Percentiles rank a stretch among this genome's conserved stretches.
phyloP scores from a whole-genome alignment of 2,797 vertebrate species.

The Coccyzus lansbergi region DNA sequence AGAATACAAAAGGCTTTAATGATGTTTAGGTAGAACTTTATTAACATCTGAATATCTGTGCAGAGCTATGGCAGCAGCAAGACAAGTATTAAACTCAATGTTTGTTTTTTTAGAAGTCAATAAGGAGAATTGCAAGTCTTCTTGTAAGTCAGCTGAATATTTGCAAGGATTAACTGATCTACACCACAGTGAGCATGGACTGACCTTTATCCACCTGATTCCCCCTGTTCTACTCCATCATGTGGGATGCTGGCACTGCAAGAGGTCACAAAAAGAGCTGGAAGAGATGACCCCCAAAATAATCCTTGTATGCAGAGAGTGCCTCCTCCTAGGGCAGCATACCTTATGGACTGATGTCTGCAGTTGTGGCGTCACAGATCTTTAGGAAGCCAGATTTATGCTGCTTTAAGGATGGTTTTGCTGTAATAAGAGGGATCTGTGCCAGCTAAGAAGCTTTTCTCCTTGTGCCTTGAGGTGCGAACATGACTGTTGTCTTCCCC shows the following conservation, averaged over 20 bases:
- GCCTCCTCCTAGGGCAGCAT: fast-evolving
- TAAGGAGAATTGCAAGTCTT: neutral
- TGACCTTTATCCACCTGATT: neutral
- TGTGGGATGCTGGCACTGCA: neutral
- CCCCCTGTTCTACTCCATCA: neutral
- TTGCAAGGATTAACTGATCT: neutral
- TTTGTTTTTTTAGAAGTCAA: neutral
- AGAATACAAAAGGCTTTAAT: neutral
- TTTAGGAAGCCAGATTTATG: neutral
- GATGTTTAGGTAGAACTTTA: conserved; percentile 1
- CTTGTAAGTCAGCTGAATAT: neutral
- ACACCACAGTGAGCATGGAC: neutral
- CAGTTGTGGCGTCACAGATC: neutral
- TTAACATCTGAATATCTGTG: neutral
- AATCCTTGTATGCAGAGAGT: neutral
- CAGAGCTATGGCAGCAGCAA: neutral
- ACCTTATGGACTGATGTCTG: neutral
- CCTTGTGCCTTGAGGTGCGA: neutral
- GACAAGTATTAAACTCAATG: neutral
- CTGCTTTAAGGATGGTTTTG: neutral
- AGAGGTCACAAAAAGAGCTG: neutral
- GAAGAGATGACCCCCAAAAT: neutral
- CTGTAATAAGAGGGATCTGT: neutral
- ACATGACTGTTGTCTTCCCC: neutral
- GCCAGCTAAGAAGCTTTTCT: neutral